Evolutionary conservation across 37 sponge, comb jelly and placozoan species (phyloP).

Genomic region (Mnemiopsis leidyi): DNA sequence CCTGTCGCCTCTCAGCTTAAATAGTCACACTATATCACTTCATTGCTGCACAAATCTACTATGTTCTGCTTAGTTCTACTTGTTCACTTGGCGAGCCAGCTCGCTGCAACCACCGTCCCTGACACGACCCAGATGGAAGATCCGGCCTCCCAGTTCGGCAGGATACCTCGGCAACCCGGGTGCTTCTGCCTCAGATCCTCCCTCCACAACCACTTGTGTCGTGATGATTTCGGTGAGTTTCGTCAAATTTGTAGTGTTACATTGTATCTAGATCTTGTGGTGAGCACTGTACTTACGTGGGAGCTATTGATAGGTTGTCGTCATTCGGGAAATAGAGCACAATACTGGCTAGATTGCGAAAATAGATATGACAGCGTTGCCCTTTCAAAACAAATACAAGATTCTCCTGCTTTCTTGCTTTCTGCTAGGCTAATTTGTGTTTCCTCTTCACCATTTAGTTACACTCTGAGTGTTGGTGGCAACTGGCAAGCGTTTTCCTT

Average conservation of each 20-base stretch:
- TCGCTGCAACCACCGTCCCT: not conserved
- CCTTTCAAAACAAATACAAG: too few species aligned
- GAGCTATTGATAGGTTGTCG: not conserved
- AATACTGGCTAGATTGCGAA: not conserved
- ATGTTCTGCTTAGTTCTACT: slow-evolving; percentile 25
- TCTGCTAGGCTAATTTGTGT: not conserved
- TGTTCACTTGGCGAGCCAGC: not conserved
- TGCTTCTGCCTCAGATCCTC: slow-evolving; percentile 32
- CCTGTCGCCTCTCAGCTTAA: slow-evolving; percentile 10
- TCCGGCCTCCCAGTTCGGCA: not conserved
- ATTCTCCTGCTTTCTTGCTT: too few species aligned
- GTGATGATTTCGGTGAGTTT: slow-evolving; percentile 2
- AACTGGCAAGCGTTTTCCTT: too few species aligned
- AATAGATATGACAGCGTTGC: not conserved
- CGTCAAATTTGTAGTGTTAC: not conserved
- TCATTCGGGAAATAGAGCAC: not conserved
- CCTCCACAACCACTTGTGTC: slow-evolving; percentile 30
- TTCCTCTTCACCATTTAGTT: not conserved
- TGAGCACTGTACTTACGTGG: not conserved
- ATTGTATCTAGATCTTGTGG: not conserved
- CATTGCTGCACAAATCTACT: not conserved
- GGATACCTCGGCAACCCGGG: not conserved
- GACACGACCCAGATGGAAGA: not conserved
- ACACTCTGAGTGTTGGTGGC: not conserved
- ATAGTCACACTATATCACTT: slow-evolving; percentile 49